Evolutionary conservation across 2,888 invertebrate species (phyloP).

Genomic region (Epirrita christyi): DNA sequence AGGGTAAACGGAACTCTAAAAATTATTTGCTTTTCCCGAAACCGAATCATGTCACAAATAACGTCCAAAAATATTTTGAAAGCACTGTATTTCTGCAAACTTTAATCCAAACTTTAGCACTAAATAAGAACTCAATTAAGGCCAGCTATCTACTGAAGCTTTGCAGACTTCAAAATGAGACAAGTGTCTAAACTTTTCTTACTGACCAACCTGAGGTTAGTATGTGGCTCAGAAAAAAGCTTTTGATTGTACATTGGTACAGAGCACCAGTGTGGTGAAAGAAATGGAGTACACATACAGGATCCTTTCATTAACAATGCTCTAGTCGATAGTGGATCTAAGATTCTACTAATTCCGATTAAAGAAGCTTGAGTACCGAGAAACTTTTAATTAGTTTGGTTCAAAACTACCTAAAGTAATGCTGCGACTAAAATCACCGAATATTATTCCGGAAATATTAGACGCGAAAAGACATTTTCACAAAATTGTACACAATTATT

Average conservation of each 20-base stretch:
- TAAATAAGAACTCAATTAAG: slow-evolving; percentile 27
- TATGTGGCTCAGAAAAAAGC: too few species aligned
- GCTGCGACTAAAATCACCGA: slow-evolving; percentile 17
- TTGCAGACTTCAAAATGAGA: too few species aligned
- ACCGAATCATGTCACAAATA: neutral
- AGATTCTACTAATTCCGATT: slow-evolving; percentile 13
- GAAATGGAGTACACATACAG: too few species aligned
- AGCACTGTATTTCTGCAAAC: slow-evolving; percentile 16
- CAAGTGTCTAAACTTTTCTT: neutral
- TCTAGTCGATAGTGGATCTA: slow-evolving; percentile 6
- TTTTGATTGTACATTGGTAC: too few species aligned
- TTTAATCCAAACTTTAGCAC: slow-evolving; percentile 23
- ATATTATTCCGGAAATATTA: slow-evolving; percentile 12
- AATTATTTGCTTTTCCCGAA: neutral
- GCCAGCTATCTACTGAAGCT: slow-evolving; percentile 12
- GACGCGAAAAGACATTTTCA: neutral
- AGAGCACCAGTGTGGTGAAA: too few species aligned
- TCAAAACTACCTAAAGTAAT: slow-evolving; percentile 29
- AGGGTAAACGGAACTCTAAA: too few species aligned
- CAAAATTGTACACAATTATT: too few species aligned
- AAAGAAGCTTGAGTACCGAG: slow-evolving; percentile 20
- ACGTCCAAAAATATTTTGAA: neutral
- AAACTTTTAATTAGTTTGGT: slow-evolving; percentile 37
- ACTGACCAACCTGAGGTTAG: too few species aligned
- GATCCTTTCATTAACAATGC: neutral